Conservation (phyloP, 2,113 vertebrate genomes). For the Melanocharis versteri region DNA sequence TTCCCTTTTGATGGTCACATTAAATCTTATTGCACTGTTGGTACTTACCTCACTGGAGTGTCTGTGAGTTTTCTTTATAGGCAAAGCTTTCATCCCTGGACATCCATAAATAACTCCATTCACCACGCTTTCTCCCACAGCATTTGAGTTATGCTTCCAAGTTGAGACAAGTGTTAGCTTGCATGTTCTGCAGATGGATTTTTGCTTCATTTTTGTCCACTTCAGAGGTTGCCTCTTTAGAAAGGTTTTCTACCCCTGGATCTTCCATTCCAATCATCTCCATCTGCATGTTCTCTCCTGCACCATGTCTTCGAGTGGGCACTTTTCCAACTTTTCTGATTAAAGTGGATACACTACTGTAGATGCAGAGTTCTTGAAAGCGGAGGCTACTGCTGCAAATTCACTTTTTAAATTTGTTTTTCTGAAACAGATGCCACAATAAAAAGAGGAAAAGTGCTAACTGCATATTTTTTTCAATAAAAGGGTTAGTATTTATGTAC, state of each 20-base stretch:
- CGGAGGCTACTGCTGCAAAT: neutral
- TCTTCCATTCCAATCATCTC: conserved; percentile 25
- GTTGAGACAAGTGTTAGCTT: conserved; percentile 57
- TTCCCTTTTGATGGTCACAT: conserved; percentile 59
- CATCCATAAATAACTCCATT: conserved; percentile 54
- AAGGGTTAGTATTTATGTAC: conserved; percentile 3
- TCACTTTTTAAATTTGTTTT: neutral
- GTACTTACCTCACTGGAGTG: conserved; percentile 30
- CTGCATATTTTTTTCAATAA: conserved; percentile 2
- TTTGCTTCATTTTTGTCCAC: conserved; percentile 50
- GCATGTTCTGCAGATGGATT: conserved; percentile 50
- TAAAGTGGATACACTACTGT: neutral
- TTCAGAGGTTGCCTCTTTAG: conserved; percentile 41
- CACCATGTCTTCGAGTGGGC: neutral
- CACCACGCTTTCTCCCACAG: neutral
- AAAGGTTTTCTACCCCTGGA: neutral
- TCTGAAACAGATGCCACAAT: conserved; percentile 7
- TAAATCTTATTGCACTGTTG: conserved; percentile 59
- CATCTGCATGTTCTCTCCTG: neutral
- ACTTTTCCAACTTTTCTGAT: conserved; percentile 15
- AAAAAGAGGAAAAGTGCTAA: conserved; percentile 32
- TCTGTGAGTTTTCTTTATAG: conserved; percentile 58
- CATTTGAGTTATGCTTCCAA: conserved; percentile 26
- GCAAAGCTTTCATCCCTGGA: conserved; percentile 41
- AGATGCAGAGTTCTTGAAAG: neutral